phyloP scores from a whole-genome alignment of 1,140 invertebrate genomes.

The Solenopsis invicta region DNA sequence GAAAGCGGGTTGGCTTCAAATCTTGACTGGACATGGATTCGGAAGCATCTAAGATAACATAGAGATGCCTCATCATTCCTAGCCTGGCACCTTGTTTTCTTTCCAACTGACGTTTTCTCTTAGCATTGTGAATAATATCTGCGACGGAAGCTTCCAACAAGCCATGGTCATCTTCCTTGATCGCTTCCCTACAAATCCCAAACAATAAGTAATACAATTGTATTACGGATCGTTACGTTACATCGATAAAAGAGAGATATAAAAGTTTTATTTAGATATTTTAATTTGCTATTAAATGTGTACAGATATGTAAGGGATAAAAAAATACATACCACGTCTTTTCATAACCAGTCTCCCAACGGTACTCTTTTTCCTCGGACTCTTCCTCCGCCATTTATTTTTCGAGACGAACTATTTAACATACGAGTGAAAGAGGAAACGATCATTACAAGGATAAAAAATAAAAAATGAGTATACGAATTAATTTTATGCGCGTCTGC shows the following conservation, averaged over 20 bases:
- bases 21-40: constrained; percentile 97
- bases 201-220: constrained; percentile 30
- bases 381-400: constrained; percentile 90
- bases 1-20: constrained; percentile 96
- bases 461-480: not conserved
- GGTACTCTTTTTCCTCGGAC: constrained; percentile 96
- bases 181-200: constrained; percentile 93
- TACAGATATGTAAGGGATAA: constrained; percentile 10
- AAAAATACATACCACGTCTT: constrained; percentile 93
- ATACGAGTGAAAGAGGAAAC: not conserved
- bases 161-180: constrained; percentile 98
- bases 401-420: not conserved
- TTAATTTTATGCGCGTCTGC: not conserved
- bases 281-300: not conserved
- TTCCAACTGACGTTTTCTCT: constrained; percentile 92
- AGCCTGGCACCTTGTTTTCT: constrained; percentile 93
- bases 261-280: constrained; percentile 24
- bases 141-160: constrained; percentile 95
- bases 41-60: constrained; percentile 96
- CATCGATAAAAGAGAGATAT: constrained; percentile 2
- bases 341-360: constrained; percentile 99
- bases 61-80: constrained; percentile 98
- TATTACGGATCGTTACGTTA: constrained; percentile 27
- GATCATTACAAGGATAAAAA: not conserved
- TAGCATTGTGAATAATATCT: constrained; percentile 96